Evolutionary conservation across 2,888 invertebrate species (phyloP), one percentile per base, ranked within the genome.

Genomic region (Drosophila neotestacea): DNA sequence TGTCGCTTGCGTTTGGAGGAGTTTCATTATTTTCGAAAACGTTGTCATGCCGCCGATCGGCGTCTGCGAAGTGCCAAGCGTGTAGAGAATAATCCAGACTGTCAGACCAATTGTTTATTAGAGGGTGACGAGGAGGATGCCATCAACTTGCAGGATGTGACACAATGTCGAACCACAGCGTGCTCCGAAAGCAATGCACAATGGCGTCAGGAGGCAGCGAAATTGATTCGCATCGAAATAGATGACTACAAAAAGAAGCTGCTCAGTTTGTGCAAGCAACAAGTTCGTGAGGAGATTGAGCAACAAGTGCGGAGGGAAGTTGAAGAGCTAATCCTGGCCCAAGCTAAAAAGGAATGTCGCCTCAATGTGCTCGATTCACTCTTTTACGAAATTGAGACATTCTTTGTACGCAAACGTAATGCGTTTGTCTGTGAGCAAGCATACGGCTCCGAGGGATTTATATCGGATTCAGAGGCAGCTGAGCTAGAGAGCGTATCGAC

Each of bases 1-100:
- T 85, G 85, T 9, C 83, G 88, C 0, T 30, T 89, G 32, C 85
- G 70, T 5, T 44, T 85, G 9, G 85, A 85, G 51, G 88, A 85
- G 7, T 77, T 72, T 28, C 47, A 89, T 30, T 55, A 66, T 32
- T 85, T 85, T 38, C 85, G 89, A 0, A 77, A 66, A 41, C 83
- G 86, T 0, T 89, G 85, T 22, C 70, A 73, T 0, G 80, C 62
- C 0, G 89, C 83, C 3, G 89, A 85, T 38, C 73, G 73, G 0
- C 61, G 61, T 0, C 55, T 85, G 22, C 73, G 85, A 3, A 48
- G 54, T 0, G 38, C 65, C 1, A 74, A 59, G 2, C 58, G 52
- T 4, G 16, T 34, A 1, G 38, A 16, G 0, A 30, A n/a, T 1
- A 58, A 46, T 38, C 13, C 50, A 2, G 47, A 48, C 5, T 0